Evolutionary conservation across 2,797 vertebrate genomes (phyloP).

Genomic region (Sebastes alutus): DNA sequence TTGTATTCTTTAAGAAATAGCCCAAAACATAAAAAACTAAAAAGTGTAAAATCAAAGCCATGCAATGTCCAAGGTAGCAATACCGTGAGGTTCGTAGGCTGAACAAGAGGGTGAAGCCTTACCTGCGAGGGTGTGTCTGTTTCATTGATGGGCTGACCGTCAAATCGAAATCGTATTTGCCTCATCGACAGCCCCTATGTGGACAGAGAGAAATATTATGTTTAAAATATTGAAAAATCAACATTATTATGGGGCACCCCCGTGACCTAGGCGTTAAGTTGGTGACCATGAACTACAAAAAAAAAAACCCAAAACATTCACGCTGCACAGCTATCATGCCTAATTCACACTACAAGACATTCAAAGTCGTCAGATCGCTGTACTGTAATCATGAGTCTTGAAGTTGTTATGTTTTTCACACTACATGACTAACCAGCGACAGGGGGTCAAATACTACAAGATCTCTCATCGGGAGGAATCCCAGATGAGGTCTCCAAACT

Average conservation of each 20-base stretch:
- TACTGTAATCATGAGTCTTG: too few species aligned
- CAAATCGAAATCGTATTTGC: slow-evolving; percentile 98
- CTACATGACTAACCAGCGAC: too few species aligned
- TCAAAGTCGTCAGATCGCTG: too few species aligned
- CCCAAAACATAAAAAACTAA: not conserved
- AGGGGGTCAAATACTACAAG: too few species aligned
- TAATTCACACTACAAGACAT: too few species aligned
- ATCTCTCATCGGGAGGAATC: too few species aligned
- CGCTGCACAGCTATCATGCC: not conserved
- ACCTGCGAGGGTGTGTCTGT: slow-evolving; percentile 98
- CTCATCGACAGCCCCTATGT: slow-evolving; percentile 93
- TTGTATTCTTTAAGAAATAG: not conserved
- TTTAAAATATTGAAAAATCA: not conserved
- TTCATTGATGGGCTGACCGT: slow-evolving; percentile 98
- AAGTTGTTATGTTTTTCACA: too few species aligned
- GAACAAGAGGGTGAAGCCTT: slow-evolving; percentile 20
- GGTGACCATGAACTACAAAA: not conserved
- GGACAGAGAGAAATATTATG: not conserved
- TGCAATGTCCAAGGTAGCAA: not conserved
- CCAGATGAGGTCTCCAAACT: too few species aligned
- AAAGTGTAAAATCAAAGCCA: not conserved
- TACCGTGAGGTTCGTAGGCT: not conserved
- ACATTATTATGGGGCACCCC: not conserved
- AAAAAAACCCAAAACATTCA: not conserved
- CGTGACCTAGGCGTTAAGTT: not conserved